These are phyloP conservation scores for Podargus strigoides DNA, from an alignment of 2,797 vertebrate genomes.

Conservation along the genomic window DNA sequence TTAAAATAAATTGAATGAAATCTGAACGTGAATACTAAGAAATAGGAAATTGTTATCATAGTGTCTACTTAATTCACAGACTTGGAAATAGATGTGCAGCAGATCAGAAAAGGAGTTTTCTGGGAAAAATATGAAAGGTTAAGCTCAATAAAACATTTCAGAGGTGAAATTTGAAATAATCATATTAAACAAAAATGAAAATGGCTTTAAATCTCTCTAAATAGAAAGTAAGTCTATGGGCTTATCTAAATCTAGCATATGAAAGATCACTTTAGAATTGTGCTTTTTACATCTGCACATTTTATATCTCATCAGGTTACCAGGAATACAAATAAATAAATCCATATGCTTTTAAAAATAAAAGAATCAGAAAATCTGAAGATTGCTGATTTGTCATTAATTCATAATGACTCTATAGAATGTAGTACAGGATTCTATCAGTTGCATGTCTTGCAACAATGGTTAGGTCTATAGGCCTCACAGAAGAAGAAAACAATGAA, in stretches of 20 bases:
- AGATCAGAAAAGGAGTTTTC: background rate
- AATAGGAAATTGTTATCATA: background rate
- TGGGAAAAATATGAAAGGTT: background rate
- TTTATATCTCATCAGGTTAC: background rate
- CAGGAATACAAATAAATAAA: background rate
- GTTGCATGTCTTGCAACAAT: no score
- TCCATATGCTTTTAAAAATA: background rate
- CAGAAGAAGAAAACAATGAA: background rate
- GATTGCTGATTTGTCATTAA: background rate
- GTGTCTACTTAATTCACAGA: background rate
- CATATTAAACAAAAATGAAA: background rate
- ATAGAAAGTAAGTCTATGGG: background rate
- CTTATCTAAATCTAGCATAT: background rate
- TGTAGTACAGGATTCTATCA: background rate
- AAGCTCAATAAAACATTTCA: background rate
- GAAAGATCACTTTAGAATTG: background rate
- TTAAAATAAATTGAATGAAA: slow-evolving; percentile 33
- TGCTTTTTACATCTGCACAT: background rate
- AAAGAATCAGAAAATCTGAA: background rate
- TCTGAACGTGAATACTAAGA: background rate
- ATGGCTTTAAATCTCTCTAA: background rate
- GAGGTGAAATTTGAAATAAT: background rate
- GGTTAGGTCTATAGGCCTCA: background rate
- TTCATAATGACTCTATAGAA: background rate
- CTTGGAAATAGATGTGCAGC: background rate